Conservation (phyloP, 2,888 invertebrate species). For the Chloroclystis v-ata region DNA sequence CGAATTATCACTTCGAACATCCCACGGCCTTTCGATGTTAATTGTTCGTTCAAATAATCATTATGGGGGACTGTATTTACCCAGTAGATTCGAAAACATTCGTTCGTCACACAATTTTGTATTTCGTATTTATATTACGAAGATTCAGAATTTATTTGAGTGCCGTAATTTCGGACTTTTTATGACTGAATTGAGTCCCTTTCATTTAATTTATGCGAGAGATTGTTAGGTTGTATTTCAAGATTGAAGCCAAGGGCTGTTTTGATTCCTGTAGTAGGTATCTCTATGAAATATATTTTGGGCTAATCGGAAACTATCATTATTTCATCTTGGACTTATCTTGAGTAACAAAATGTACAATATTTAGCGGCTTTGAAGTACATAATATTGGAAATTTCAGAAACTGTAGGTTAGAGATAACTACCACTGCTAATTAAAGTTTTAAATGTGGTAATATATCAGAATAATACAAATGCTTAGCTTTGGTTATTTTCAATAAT, state of each 20-base stretch:
- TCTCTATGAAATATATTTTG: no score
- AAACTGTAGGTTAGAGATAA: no score
- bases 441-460: no score
- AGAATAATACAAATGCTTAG: no score
- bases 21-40: slow-evolving; percentile 56
- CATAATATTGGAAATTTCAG: no score
- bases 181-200: slow-evolving; percentile 51
- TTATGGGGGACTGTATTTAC: slow-evolving; percentile 67
- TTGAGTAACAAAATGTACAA: no score
- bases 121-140: slow-evolving; percentile 47
- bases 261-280: slow-evolving; percentile 28
- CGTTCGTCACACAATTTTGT: slow-evolving; percentile 46
- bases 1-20: slow-evolving; percentile 57
- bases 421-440: no score
- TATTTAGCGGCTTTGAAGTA: no score
- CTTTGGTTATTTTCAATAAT: no score
- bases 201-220: slow-evolving; percentile 43
- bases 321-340: no score
- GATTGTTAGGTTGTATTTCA: slow-evolving; percentile 49
- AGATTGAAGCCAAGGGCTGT: slow-evolving; percentile 43
- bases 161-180: slow-evolving; percentile 50
- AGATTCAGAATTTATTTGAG: slow-evolving; percentile 51
- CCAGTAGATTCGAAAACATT: slow-evolving; percentile 57
- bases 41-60: slow-evolving; percentile 70
- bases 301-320: no score